These are phyloP conservation scores for Coelopa frigida DNA, from an alignment of 1,140 invertebrate genomes.

Conservation along the genomic window DNA sequence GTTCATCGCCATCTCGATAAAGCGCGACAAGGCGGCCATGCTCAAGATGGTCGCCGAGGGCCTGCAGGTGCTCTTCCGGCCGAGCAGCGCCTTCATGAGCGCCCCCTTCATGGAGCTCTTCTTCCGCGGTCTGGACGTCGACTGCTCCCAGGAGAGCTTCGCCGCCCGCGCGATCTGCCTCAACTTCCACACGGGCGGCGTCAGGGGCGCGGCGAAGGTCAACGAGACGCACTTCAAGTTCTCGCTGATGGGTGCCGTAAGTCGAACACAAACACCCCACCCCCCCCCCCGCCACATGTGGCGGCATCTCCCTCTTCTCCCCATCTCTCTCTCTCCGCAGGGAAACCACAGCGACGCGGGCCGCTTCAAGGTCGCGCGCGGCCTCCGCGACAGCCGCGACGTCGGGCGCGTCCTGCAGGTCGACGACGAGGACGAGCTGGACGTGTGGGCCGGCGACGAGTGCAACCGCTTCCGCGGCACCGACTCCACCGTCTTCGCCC, in stretches of 20 bases:
- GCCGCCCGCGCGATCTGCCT: constrained; percentile 60
- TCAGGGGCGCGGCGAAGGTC: constrained; percentile 44
- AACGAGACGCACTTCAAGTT: constrained; percentile 56
- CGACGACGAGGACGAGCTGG: constrained; percentile 50
- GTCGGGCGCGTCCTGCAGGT: constrained; percentile 57
- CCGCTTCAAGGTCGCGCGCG: constrained; percentile 56
- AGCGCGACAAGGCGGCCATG: constrained; percentile 50
- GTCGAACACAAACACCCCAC: constrained; percentile 15
- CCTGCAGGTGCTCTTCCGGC: constrained; percentile 53
- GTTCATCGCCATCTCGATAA: constrained; percentile 43
- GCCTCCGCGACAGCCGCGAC: constrained; percentile 54
- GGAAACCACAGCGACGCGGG: constrained; percentile 22
- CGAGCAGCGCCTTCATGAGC: constrained; percentile 54
- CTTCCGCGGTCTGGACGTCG: constrained; percentile 58
- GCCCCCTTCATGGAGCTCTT: constrained; percentile 57
- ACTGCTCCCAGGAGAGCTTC: constrained; percentile 60
- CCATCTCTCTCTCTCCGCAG: constrained; percentile 9
- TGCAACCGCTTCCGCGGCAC: constrained; percentile 66
- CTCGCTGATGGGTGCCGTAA: constrained; percentile 60
- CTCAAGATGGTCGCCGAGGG: constrained; percentile 50
- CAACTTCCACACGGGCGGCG: constrained; percentile 50
- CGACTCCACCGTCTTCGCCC: constrained; percentile 68
- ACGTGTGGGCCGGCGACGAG: constrained; percentile 51
- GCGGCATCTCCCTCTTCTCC: background rate
- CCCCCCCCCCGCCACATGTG: background rate